Evolutionary conservation across 1,140 invertebrate species (phyloP), one percentile per base, ranked within the genome.

Genomic region (Platorchestia sp.): DNA sequence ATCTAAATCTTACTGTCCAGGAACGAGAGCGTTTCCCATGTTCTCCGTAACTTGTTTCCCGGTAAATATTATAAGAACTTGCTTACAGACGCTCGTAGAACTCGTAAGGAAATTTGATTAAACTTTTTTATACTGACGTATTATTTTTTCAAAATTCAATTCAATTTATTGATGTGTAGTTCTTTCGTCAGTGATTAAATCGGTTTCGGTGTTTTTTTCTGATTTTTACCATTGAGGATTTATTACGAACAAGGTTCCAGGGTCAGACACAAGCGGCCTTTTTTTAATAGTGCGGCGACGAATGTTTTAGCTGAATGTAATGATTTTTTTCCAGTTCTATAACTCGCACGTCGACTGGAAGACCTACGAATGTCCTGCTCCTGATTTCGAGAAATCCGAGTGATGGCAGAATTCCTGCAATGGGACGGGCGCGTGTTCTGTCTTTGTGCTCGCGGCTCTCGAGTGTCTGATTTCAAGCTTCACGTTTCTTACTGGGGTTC

Each of bases 261-360:
- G 59, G 14, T 75, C 59, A 27, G 59, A 75, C 59, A 22, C 27
- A 27, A n/a, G n/a, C n/a, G 14, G 59, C 14, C 59, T 75, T 36
- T 22, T 75, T 75, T 75, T 75, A 3, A 75, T 75, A 22, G 59
- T 75, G 27, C 27, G 27, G 59, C 36, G 59, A 75, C 14, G 59
- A 75, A 75, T 75, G 59, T 27, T 22, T n/a, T 75, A 75, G 59
- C 59, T 75, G 59, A 75, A 27, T 75, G 59, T 75, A 14, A 75
- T 75, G 59, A 75, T 75, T 75, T 93, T 93, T 45, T 93, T 93
- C 36, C 91, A 93, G 91, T 93, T 93, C 91, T 93, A 93, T 93
- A 93, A 93, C 91, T n/a, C 91, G 14, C 91, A 44, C 45, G 36
- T 93, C 43, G 91, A 93, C 45, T 93, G 91, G 91, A 93, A 93